Evolutionary conservation across 2,113 vertebrate species (phyloP), one percentile per base, ranked within the genome.

Genomic region (Corythornis cristatus): DNA sequence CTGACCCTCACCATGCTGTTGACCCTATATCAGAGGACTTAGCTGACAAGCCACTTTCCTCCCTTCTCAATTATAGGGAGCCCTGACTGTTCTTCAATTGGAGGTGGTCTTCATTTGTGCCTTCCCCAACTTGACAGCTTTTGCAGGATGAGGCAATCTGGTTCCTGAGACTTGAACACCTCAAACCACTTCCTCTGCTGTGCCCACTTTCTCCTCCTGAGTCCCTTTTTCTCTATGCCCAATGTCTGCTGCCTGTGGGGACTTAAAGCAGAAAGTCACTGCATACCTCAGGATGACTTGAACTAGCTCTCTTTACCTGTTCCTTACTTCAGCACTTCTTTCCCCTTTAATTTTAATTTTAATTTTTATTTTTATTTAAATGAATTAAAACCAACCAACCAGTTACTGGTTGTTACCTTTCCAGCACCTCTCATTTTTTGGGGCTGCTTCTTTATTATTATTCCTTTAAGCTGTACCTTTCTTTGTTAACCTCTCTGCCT

Each of bases 151-250:
- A 40, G 26, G 26, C 11, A 73, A 3, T 54, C 61, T 58, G 19
- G 1, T 78, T 74, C 15, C 6, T n/a, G 31, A 43, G 19, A 51
- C 25, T 5, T 51, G 57, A 71, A 22, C 37, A 64, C 68, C 22
- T 90, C 56, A 81, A 6, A 2, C 7, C 4, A 3, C 6, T 71
- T 71, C 43, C 15, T 86, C 29, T 66, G 11, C 48, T 1, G 0
- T 23, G 22, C 26, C 6, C 9, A 25, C 16, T 58, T 51, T 21
- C 56, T 84, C 20, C 31, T 88, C 19, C 31, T 77, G 46, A 58
- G 14, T 54, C 26, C 21, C 4, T 61, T 83, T 85, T 46, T 1
- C 8, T 3, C 1, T 1, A 0, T 22, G 23, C 8, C 35, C 10
- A 21, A 18, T 4, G 4, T 48, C n/a, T 73, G 15, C 1, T 68